Evolutionary conservation across 2,797 vertebrate species (phyloP), one percentile per base, ranked within the genome.

Genomic region (Enteromius thamalakanensis): DNA sequence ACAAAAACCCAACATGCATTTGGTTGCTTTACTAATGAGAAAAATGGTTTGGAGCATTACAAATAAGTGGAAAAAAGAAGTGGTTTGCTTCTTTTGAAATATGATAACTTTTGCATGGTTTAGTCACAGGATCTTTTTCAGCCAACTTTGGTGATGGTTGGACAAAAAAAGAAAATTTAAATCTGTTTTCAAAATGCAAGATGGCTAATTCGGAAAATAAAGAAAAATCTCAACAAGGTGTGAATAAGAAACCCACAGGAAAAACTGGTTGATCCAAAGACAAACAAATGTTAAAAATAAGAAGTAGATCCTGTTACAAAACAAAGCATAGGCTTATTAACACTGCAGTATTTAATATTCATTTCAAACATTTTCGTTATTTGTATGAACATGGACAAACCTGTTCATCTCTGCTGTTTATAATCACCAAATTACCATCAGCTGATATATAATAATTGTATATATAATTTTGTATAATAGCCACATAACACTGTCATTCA

Each of bases 341-440:
- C 15, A 64, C 9, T 26, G 23, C 26, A 64, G 19, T 32, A 29
- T 26, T 29, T 15, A 4, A 29, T 26, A 8, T 26, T 64, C 5
- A 55, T n/a, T 34, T 45, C 19, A 34, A 53, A 34, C 65, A 4
- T 29, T 29, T 2, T 37, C 2, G 21, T n/a, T 68, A 21, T 40
- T 37, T 34, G 4, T 67, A 8, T 9, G n/a, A 10, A 47, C n/a
- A 23, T 10, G 85, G 86, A 0, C 15, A 81, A 0, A 8, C 90
- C 68, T 85, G 79, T 32, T 82, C 79, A 0, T 81, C 42, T 81
- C 7, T 3, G 29, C 37, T 32, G 55, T 82, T 72, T 32, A 85
- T 72, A 23, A 82, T 78, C 67, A 72, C 32, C 45, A 85, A 29
- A 65, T 82, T 74, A 8, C 42, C 72, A 32, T n/a, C n/a, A n/a